Percentiles rank a stretch among this genome's conserved stretches.
phyloP scores from a whole-genome alignment of 2,797 vertebrate species.

The Sorex maritimensis region DNA sequence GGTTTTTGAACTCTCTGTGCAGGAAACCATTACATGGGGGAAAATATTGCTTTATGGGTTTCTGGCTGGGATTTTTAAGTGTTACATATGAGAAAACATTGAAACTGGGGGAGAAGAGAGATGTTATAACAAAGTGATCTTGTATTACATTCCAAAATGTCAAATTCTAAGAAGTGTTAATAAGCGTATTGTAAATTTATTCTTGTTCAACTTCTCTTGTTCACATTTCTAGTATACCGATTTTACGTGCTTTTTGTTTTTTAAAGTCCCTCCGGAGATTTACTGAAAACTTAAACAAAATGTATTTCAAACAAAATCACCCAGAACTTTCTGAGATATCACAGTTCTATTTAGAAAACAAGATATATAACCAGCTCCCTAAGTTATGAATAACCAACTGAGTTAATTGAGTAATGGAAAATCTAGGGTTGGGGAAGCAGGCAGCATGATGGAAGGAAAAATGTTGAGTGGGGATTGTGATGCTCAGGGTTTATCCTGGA shows the following conservation, averaged over 20 bases:
- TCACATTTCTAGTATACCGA: constrained; percentile 34
- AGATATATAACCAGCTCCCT: not conserved
- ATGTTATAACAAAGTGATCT: constrained; percentile 60
- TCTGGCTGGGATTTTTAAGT: constrained; percentile 66
- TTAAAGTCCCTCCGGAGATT: not conserved
- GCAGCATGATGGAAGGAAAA: not conserved
- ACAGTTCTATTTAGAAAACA: not conserved
- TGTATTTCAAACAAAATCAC: constrained; percentile 53
- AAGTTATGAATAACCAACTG: constrained; percentile 5
- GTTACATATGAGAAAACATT: constrained; percentile 68
- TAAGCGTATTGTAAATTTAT: constrained; percentile 54
- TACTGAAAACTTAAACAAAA: constrained; percentile 61
- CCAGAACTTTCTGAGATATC: not conserved
- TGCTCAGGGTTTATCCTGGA: no score
- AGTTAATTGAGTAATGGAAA: not conserved
- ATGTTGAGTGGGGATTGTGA: no score
- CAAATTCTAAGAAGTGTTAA: constrained; percentile 53
- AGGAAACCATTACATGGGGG: constrained; percentile 80
- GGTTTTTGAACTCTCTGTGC: constrained; percentile 76
- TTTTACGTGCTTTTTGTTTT: constrained; percentile 49
- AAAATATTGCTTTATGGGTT: constrained; percentile 76
- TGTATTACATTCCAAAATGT: constrained; percentile 56
- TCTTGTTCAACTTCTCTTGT: constrained; percentile 52
- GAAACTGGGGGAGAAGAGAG: constrained; percentile 40
- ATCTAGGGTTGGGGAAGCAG: not conserved